These are phyloP conservation scores for Romanogobio albipinnatus DNA, from an alignment of 2,113 vertebrate species.

Conservation along the genomic window DNA sequence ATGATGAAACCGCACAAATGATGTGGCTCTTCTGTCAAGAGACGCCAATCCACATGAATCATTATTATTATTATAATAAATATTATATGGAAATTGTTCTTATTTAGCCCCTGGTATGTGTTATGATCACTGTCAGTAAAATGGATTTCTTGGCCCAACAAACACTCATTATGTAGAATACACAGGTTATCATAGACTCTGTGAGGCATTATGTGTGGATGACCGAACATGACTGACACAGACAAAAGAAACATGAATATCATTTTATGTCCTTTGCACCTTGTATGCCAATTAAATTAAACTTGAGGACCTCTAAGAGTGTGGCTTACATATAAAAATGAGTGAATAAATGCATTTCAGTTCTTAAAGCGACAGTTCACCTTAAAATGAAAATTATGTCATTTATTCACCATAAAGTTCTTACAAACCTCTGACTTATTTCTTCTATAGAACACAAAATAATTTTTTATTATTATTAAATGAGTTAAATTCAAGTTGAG, in stretches of 20 bases:
- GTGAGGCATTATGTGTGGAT: constrained; percentile 31
- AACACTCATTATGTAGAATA: constrained; percentile 10
- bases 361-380: background rate
- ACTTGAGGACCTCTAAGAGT: constrained; percentile 49
- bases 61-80: background rate
- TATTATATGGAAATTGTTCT: constrained; percentile 13
- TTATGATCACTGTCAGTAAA: background rate
- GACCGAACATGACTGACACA: constrained; percentile 40
- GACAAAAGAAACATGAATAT: constrained; percentile 36
- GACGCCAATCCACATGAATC: constrained; percentile 21
- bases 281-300: constrained; percentile 61
- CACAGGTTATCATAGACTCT: background rate
- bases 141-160: constrained; percentile 10
- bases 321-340: constrained; percentile 11
- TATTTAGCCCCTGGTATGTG: constrained; percentile 29
- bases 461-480: no score
- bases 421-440: background rate
- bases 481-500: background rate
- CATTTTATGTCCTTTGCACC: constrained; percentile 53
- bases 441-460: no score
- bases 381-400: background rate
- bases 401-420: background rate
- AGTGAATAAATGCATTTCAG: no score
- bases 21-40: constrained; percentile 3
- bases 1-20: constrained; percentile 25